These are phyloP conservation scores for Tiaroga cobitis DNA, from an alignment of 2,797 vertebrate genomes.

Conservation along the genomic window DNA sequence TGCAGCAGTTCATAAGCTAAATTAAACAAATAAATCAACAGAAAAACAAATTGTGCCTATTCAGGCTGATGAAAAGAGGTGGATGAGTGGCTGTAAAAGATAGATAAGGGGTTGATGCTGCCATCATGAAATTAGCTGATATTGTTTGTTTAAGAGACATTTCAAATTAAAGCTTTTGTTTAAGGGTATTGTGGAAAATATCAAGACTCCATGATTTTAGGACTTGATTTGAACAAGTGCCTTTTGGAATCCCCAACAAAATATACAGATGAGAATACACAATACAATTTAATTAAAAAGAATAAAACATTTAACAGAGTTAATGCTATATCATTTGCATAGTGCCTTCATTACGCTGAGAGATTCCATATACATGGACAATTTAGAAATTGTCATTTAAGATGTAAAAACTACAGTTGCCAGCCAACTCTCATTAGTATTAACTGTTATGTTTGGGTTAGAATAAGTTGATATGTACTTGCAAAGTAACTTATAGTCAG, in stretches of 20 bases:
- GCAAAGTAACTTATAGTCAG: no score
- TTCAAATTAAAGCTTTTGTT: slow-evolving; percentile 53
- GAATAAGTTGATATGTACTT: not conserved
- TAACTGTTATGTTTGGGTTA: not conserved
- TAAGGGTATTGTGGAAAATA: slow-evolving; percentile 10
- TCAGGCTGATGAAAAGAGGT: slow-evolving; percentile 32
- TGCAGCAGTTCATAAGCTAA: slow-evolving; percentile 13
- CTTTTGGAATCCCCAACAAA: not conserved
- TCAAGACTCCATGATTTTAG: slow-evolving; percentile 38
- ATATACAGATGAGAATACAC: not conserved
- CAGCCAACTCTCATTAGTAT: no score
- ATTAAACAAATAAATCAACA: slow-evolving; percentile 35
- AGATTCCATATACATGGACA: not conserved
- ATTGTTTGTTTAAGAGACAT: slow-evolving; percentile 53
- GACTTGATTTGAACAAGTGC: slow-evolving; percentile 42
- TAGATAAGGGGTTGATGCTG: slow-evolving; percentile 41
- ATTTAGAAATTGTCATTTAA: not conserved
- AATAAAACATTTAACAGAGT: not conserved
- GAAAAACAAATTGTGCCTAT: slow-evolving; percentile 13
- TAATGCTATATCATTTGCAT: not conserved
- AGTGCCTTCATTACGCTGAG: not conserved
- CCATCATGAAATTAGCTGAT: slow-evolving; percentile 49
- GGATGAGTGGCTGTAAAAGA: slow-evolving; percentile 34
- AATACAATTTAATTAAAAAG: not conserved
- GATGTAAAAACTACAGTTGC: no score